These are phyloP conservation scores for Orussus abietinus DNA, from an alignment of 1,140 invertebrate species.

Conservation along the genomic window DNA sequence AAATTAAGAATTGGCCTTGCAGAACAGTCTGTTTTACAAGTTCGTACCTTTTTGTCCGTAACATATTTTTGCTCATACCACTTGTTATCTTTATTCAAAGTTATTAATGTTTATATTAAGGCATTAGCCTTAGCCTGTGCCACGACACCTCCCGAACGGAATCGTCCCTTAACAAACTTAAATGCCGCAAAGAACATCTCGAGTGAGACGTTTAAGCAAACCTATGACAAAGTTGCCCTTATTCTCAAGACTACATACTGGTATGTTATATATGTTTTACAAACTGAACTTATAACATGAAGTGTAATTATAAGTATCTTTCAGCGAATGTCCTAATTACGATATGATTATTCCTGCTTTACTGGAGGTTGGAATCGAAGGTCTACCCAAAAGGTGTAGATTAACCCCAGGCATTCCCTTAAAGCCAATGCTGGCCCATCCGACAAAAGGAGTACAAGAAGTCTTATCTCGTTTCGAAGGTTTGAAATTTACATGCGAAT, in stretches of 20 bases:
- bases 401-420: constrained; percentile 91
- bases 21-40: constrained; percentile 90
- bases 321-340: constrained; percentile 94
- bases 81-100: constrained; percentile 8
- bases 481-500: constrained; percentile 95
- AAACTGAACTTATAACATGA: constrained; percentile 5
- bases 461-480: constrained; percentile 89
- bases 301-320: constrained; percentile 24
- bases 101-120: constrained; percentile 26
- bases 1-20: constrained; percentile 96
- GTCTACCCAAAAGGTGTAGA: constrained; percentile 78
- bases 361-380: constrained; percentile 74
- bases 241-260: constrained; percentile 92
- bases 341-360: constrained; percentile 80
- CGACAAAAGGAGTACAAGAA: constrained; percentile 89
- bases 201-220: constrained; percentile 74
- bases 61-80: constrained; percentile 4
- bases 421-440: constrained; percentile 98
- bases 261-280: constrained; percentile 51
- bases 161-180: constrained; percentile 63
- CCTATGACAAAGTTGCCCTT: constrained; percentile 72
- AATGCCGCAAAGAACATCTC: constrained; percentile 61
- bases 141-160: constrained; percentile 66
- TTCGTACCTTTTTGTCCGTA: constrained; percentile 31
- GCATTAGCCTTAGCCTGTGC: constrained; percentile 85